Conservation (phyloP, 2,888 invertebrate genomes). For the Polydrusus pterygomalis region DNA sequence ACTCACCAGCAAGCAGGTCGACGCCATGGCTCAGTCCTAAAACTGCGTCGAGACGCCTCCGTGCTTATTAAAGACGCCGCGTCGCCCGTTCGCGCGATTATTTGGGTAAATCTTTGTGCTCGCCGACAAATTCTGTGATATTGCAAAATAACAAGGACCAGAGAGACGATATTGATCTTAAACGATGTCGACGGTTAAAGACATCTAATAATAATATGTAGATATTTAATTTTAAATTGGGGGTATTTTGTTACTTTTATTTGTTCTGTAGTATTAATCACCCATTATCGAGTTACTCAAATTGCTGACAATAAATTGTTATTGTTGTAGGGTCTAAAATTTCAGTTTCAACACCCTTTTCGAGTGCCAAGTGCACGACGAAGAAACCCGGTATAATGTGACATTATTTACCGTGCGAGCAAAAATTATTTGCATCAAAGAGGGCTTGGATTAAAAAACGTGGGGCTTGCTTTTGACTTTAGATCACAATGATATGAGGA, state of each 20-base stretch:
- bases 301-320: too few species aligned
- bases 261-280: background rate
- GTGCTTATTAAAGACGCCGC: slow-evolving; percentile 51
- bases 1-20: slow-evolving; percentile 51
- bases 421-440: too few species aligned
- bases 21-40: slow-evolving; percentile 55
- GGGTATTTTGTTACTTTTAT: background rate
- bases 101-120: slow-evolving; percentile 29
- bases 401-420: too few species aligned
- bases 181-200: background rate
- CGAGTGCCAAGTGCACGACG: too few species aligned
- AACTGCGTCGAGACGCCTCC: slow-evolving; percentile 58
- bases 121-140: slow-evolving; percentile 5
- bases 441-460: too few species aligned
- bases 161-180: slow-evolving; percentile 17
- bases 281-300: too few species aligned
- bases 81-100: slow-evolving; percentile 39
- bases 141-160: slow-evolving; percentile 15
- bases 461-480: too few species aligned
- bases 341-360: too few species aligned
- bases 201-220: background rate
- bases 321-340: too few species aligned
- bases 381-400: too few species aligned
- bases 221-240: background rate
- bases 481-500: too few species aligned